phyloP scores from a whole-genome alignment of 2,888 invertebrate species.

The Hirtodrosophila cameraria region DNA sequence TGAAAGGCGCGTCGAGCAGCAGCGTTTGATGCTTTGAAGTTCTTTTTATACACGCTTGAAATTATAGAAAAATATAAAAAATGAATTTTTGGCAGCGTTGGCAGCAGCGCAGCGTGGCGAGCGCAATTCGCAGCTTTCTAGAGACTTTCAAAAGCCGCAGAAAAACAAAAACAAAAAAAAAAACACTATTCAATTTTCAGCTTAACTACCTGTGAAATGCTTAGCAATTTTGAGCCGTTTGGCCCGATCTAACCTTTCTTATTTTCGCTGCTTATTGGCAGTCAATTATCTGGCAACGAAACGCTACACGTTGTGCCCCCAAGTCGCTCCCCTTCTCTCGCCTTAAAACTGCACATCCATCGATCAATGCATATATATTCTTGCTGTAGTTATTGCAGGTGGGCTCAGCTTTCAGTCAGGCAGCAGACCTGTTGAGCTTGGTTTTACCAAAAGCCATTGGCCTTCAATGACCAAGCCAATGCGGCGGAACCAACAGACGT shows the following conservation, averaged over 20 bases:
- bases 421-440: slow-evolving; percentile 44
- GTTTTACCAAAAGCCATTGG: slow-evolving; percentile 67
- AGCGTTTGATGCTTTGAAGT: slow-evolving; percentile 48
- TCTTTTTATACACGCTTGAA: slow-evolving; percentile 55
- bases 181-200: slow-evolving; percentile 42
- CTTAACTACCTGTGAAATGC: slow-evolving; percentile 18
- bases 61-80: slow-evolving; percentile 42
- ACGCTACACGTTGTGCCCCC: slow-evolving; percentile 2
- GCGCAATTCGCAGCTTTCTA: slow-evolving; percentile 31
- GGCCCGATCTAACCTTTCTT: slow-evolving; percentile 39
- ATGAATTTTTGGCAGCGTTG: slow-evolving; percentile 36
- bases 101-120: slow-evolving; percentile 5
- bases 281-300: slow-evolving; percentile 34
- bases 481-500: slow-evolving; percentile 37
- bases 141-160: slow-evolving; percentile 30
- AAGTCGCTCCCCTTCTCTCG: no score
- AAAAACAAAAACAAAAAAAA: slow-evolving; percentile 20
- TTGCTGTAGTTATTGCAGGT: slow-evolving; percentile 27
- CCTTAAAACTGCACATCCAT: slow-evolving; percentile 4
- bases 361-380: slow-evolving; percentile 23
- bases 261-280: background rate
- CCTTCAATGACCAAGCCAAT: slow-evolving; percentile 68
- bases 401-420: no score
- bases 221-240: slow-evolving; percentile 26
- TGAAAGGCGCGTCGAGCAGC: slow-evolving; percentile 19